Evolutionary conservation across 1,140 invertebrate species (phyloP).

Genomic region (Berghia stephanieae): DNA sequence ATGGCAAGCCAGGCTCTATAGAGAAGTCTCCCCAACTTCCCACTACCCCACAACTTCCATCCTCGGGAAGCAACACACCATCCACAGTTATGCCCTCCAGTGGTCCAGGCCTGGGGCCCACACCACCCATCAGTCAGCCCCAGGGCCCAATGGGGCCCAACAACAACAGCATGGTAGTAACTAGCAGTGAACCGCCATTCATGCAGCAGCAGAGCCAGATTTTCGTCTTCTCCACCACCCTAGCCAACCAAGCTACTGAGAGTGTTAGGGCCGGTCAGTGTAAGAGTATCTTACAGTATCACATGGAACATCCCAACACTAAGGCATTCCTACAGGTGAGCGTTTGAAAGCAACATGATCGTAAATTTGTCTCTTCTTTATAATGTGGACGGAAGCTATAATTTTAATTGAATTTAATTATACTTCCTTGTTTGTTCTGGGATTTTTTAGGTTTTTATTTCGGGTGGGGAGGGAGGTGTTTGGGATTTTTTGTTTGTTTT

Average conservation of each 20-base stretch:
- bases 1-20: conserved; percentile 34
- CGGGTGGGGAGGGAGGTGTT: no score
- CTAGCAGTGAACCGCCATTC: conserved; percentile 44
- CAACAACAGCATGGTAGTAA: conserved; percentile 34
- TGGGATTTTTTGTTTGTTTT: no score
- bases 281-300: conserved; percentile 92
- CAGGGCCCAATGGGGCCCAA: no score
- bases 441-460: no score
- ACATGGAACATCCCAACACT: conserved; percentile 92
- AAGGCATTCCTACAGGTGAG: conserved; percentile 92
- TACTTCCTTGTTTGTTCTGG: not conserved
- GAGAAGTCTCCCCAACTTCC: conserved; percentile 31
- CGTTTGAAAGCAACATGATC: not conserved
- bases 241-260: conserved; percentile 95
- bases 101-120: no score
- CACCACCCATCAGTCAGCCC: conserved; percentile 35
- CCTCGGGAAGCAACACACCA: conserved; percentile 28
- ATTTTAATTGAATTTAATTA: not conserved
- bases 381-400: not conserved
- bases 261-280: conserved; percentile 87
- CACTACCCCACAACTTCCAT: not conserved
- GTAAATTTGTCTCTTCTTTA: not conserved
- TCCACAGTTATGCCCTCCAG: conserved; percentile 19
- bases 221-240: conserved; percentile 93
- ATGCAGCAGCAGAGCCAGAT: conserved; percentile 96